These are phyloP conservation scores for Drosophila yooni DNA, from an alignment of 2,888 invertebrate species.

Conservation along the genomic window DNA sequence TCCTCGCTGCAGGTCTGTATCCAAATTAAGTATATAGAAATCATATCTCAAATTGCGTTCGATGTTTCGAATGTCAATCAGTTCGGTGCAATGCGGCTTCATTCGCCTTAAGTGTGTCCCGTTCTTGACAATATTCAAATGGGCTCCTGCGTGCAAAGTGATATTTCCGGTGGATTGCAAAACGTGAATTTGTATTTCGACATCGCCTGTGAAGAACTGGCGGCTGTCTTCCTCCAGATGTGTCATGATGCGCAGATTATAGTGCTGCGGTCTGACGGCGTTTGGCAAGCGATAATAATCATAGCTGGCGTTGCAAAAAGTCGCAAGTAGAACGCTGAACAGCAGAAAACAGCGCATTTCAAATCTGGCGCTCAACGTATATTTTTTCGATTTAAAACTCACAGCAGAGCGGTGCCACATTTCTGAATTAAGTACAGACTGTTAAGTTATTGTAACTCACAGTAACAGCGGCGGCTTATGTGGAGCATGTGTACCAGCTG, in stretches of 20 bases:
- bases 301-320: slow-evolving; percentile 28
- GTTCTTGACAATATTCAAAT: slow-evolving; percentile 20
- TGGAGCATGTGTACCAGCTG: not conserved
- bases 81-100: slow-evolving; percentile 2
- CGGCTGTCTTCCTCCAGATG: slow-evolving; percentile 82
- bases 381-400: slow-evolving; percentile 35
- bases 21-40: slow-evolving; percentile 87
- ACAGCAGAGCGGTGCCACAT: slow-evolving; percentile 24
- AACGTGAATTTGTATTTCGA: slow-evolving; percentile 81
- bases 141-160: slow-evolving; percentile 87
- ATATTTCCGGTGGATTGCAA: slow-evolving; percentile 87
- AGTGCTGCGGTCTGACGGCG: slow-evolving; percentile 83
- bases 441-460: not conserved
- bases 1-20: slow-evolving; percentile 84
- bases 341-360: slow-evolving; percentile 35
- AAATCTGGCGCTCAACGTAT: not conserved
- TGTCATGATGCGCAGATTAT: slow-evolving; percentile 84
- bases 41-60: slow-evolving; percentile 86
- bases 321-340: slow-evolving; percentile 8
- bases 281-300: slow-evolving; percentile 83
- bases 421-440: not conserved
- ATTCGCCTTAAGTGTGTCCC: slow-evolving; percentile 4
- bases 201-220: slow-evolving; percentile 84
- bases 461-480: not conserved
- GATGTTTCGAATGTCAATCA: slow-evolving; percentile 82